Evolutionary conservation across 53 echinoderm and acorn worm genomes (phyloP).

Genomic region (Arbacia lixula): DNA sequence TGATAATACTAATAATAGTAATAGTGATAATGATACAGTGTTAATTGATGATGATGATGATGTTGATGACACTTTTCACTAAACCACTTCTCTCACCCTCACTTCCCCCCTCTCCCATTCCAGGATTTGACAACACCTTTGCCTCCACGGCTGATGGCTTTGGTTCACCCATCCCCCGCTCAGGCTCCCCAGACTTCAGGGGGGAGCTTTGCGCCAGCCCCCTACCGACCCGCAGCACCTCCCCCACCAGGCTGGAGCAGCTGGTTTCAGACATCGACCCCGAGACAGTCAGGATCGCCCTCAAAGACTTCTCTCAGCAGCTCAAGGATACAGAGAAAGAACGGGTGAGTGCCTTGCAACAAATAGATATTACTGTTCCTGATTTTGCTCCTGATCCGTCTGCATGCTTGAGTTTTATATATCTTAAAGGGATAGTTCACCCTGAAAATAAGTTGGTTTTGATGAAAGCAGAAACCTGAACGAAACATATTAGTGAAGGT

Average conservation of each 20-base stretch:
- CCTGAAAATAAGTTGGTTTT: no score
- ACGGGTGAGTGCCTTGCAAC: constrained; percentile 77
- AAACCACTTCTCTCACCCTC: not conserved
- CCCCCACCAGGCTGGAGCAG: constrained; percentile 89
- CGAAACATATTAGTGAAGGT: no score
- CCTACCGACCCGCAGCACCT: constrained; percentile 63
- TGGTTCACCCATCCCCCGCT: constrained; percentile 89
- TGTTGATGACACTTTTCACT: not conserved
- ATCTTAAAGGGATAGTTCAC: no score
- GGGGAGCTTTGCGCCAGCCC: constrained; percentile 87
- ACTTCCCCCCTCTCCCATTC: not conserved
- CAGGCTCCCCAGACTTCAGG: constrained; percentile 82
- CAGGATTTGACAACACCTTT: constrained; percentile 96
- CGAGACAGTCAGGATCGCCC: constrained; percentile 92
- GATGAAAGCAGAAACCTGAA: no score
- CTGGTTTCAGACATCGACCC: constrained; percentile 95
- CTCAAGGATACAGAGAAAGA: constrained; percentile 91
- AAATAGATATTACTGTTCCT: no score
- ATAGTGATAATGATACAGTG: no score
- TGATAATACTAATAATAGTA: no score
- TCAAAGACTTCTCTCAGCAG: constrained; percentile 90
- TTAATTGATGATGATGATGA: no score
- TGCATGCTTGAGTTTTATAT: no score
- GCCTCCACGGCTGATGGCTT: constrained; percentile 94
- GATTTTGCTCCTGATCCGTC: no score